phyloP scores from a whole-genome alignment of 1,140 invertebrate genomes.

The Sesamia nonagrioides region DNA sequence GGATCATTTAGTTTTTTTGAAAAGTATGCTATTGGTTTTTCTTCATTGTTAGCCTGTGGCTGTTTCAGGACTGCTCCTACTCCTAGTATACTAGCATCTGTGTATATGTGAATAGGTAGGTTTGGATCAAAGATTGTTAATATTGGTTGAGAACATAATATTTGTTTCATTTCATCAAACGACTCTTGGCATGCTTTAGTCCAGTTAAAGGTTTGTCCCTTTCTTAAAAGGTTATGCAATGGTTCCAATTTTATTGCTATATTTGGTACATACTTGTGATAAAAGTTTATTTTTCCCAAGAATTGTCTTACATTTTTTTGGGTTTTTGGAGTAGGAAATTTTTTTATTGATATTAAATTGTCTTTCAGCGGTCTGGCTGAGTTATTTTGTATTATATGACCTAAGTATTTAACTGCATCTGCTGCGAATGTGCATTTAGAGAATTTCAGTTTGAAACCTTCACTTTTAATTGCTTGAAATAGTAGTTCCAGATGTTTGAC shows the following conservation, averaged over 20 bases:
- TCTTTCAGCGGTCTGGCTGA: no score
- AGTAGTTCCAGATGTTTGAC: no score
- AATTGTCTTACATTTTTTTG: neutral
- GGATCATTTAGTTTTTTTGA: neutral
- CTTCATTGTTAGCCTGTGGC: constrained; percentile 26
- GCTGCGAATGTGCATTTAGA: no score
- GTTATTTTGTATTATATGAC: no score
- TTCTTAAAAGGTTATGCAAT: constrained; percentile 65
- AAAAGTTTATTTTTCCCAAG: neutral
- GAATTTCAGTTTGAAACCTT: no score
- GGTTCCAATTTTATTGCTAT: constrained; percentile 53
- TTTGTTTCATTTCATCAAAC: no score
- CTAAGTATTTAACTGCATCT: no score
- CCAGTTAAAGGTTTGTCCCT: constrained; percentile 68
- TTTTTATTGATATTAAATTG: no score
- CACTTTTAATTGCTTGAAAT: no score
- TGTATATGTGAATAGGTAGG: constrained; percentile 69
- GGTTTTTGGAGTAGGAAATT: no score
- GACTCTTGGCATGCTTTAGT: constrained; percentile 45
- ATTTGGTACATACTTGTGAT: neutral
- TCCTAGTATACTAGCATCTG: constrained; percentile 69
- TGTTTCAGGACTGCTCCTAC: constrained; percentile 72
- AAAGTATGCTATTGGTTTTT: neutral
- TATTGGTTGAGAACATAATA: no score
- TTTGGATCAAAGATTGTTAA: constrained; percentile 47